phyloP scores from a whole-genome alignment of 2,113 vertebrate genomes.

The Tyrannus savana region DNA sequence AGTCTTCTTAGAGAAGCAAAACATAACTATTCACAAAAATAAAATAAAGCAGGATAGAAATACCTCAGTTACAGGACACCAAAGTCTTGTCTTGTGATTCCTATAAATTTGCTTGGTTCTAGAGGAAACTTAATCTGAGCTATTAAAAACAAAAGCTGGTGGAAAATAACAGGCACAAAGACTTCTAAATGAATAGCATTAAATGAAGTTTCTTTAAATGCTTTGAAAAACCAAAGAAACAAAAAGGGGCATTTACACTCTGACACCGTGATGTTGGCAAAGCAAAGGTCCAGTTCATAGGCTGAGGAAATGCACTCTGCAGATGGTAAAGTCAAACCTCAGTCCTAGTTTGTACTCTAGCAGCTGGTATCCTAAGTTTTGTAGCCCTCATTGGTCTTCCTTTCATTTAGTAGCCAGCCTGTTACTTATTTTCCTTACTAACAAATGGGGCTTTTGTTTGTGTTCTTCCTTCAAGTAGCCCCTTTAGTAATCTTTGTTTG shows the following conservation, averaged over 20 bases:
- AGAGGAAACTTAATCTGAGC: background rate
- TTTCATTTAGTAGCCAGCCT: slow-evolving; percentile 8
- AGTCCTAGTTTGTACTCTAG: background rate
- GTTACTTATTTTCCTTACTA: slow-evolving; percentile 22
- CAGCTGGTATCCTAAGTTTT: slow-evolving; percentile 40
- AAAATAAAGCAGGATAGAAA: background rate
- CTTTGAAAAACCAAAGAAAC: background rate
- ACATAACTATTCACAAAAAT: background rate
- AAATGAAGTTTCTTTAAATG: background rate
- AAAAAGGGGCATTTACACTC: background rate
- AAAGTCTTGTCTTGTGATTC: background rate
- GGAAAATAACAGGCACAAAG: background rate
- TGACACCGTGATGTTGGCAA: background rate
- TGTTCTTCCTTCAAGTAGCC: background rate
- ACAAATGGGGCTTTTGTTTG: slow-evolving; percentile 40
- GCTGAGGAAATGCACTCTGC: slow-evolving; percentile 7
- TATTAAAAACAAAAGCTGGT: background rate
- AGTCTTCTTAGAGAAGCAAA: background rate
- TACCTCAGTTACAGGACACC: background rate
- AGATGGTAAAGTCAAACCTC: slow-evolving; percentile 43
- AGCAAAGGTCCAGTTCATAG: background rate
- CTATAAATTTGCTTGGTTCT: background rate
- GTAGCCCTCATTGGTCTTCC: slow-evolving; percentile 44
- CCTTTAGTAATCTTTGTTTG: slow-evolving; percentile 1
- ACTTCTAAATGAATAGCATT: background rate